These are phyloP conservation scores for Gymnothorax javanicus DNA, from an alignment of 2,797 vertebrate genomes.

Conservation along the genomic window DNA sequence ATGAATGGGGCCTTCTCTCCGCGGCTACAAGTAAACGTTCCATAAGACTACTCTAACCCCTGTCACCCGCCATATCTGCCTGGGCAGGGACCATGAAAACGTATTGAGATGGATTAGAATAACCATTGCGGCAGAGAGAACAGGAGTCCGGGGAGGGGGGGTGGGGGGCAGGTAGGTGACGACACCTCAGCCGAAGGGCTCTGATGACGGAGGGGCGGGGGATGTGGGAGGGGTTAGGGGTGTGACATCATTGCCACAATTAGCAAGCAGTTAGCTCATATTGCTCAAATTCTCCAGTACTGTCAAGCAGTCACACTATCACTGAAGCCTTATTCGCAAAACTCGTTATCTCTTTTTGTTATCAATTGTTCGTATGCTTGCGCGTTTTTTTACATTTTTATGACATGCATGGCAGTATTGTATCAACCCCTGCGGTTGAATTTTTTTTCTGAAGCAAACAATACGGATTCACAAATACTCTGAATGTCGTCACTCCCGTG, in stretches of 20 bases:
- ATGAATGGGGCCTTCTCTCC: conserved; percentile 82
- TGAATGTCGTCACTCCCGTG: not conserved
- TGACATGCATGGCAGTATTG: not conserved
- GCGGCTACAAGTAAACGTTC: conserved; percentile 82
- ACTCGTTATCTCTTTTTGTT: not conserved
- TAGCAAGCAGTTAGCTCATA: not conserved
- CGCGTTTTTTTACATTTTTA: not conserved
- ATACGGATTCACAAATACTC: not conserved
- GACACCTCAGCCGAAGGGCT: not conserved
- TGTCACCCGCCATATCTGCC: conserved; percentile 77
- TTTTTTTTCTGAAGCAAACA: not conserved
- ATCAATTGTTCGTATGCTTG: too few relatives aligned
- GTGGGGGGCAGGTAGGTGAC: conserved; percentile 12
- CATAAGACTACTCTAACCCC: conserved; percentile 79
- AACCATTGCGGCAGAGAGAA: conserved; percentile 58
- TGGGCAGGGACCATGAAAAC: conserved; percentile 73
- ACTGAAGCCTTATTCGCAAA: not conserved
- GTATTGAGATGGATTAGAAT: conserved; percentile 78
- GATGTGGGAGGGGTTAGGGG: not conserved
- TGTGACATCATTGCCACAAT: not conserved
- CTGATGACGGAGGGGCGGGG: not conserved
- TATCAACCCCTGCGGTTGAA: not conserved
- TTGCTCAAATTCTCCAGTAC: not conserved
- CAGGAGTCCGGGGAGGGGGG: conserved; percentile 26
- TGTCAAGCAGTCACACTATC: not conserved